These are phyloP conservation scores for Petrocephalus microphthalmus DNA, from an alignment of 2,113 vertebrate species.

Conservation along the genomic window DNA sequence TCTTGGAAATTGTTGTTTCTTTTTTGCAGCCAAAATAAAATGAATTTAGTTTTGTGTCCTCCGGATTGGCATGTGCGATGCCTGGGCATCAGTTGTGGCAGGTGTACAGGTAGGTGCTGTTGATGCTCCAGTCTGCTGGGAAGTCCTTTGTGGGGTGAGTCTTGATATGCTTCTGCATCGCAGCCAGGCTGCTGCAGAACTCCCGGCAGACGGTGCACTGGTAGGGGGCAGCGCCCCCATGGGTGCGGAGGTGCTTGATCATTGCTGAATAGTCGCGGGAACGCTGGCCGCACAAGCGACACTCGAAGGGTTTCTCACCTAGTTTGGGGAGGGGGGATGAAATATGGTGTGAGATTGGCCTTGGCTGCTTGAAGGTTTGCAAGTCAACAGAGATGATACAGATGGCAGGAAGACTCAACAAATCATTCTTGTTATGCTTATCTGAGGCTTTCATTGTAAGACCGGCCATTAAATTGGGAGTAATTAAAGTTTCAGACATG, in stretches of 20 bases:
- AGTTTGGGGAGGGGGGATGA: neutral
- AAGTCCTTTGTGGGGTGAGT: conserved; percentile 62
- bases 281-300: conserved; percentile 70
- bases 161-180: conserved; percentile 71
- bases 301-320: conserved; percentile 77
- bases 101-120: conserved; percentile 67
- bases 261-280: conserved; percentile 76
- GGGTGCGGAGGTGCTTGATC: conserved; percentile 76
- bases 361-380: neutral
- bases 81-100: conserved; percentile 49
- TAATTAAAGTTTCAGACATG: neutral
- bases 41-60: neutral
- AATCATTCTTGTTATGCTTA: neutral
- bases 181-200: conserved; percentile 65
- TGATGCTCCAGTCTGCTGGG: conserved; percentile 67
- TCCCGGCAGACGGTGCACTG: conserved; percentile 65
- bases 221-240: conserved; percentile 65
- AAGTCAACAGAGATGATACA: neutral
- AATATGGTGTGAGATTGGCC: neutral
- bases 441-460: neutral
- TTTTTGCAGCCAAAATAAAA: neutral
- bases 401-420: neutral
- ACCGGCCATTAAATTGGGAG: neutral
- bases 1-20: neutral
- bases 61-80: neutral